Conservation (phyloP, 2,888 invertebrate genomes). For the Hermaeophaga mercurialis region DNA sequence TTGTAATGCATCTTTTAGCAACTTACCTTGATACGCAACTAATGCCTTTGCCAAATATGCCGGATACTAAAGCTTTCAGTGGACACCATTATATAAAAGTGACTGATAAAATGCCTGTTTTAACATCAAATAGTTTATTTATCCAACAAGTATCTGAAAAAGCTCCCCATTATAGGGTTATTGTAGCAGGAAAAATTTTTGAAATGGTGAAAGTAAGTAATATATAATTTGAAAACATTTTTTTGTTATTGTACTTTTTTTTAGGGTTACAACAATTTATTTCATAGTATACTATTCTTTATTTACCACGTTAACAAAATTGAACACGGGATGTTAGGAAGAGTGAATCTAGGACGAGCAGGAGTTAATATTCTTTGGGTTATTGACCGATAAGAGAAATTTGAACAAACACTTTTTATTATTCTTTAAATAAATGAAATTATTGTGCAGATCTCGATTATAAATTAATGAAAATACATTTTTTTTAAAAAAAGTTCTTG, state of each 20-base stretch:
- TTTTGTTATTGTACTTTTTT: constrained; percentile 47
- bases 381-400: constrained; percentile 54
- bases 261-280: constrained; percentile 85
- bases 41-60: constrained; percentile 67
- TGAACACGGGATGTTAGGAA: constrained; percentile 76
- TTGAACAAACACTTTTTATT: not conserved
- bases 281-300: constrained; percentile 84
- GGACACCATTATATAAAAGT: constrained; percentile 59
- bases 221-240: too few relatives aligned
- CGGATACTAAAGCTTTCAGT: constrained; percentile 70
- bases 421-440: not conserved
- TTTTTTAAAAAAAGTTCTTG: too few relatives aligned
- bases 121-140: constrained; percentile 61
- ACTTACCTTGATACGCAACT: constrained; percentile 86
- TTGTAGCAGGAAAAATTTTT: constrained; percentile 68
- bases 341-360: constrained; percentile 76
- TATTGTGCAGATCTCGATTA: not conserved
- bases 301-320: constrained; percentile 74
- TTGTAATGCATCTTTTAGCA: constrained; percentile 83
- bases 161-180: constrained; percentile 75
- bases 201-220: constrained; percentile 68
- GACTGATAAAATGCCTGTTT: constrained; percentile 56
- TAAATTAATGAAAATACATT: not conserved
- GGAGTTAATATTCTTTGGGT: constrained; percentile 87
- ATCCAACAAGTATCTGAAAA: constrained; percentile 67